phyloP scores from a whole-genome alignment of 2,888 invertebrate genomes.

The Mythimna loreyi region DNA sequence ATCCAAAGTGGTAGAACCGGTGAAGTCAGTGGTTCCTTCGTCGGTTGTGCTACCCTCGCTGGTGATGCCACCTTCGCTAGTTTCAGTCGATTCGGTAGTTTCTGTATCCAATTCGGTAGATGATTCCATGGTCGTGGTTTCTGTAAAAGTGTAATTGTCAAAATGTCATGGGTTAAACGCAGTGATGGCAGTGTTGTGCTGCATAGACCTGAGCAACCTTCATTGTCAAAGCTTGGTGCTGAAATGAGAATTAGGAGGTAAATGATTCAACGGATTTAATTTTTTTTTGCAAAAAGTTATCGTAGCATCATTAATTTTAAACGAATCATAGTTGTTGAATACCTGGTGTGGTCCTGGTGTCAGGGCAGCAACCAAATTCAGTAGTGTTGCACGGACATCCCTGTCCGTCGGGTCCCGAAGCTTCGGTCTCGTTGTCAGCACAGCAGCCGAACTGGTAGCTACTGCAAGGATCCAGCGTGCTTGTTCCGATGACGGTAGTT shows the following conservation, averaged over 20 bases:
- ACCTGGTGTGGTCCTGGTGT: conserved; percentile 92
- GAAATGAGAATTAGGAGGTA: not conserved
- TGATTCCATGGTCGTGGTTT: too few relatives aligned
- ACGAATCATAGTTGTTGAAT: conserved; percentile 31
- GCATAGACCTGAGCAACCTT: conserved; percentile 94
- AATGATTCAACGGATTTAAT: not conserved
- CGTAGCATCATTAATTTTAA: not conserved
- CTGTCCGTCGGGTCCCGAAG: conserved; percentile 92
- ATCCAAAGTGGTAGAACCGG: too few relatives aligned
- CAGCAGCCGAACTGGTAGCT: conserved; percentile 94
- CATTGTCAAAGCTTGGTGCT: conserved; percentile 93
- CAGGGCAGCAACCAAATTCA: conserved; percentile 94
- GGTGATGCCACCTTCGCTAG: too few relatives aligned
- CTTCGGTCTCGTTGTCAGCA: conserved; percentile 92
- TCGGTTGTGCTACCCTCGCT: too few relatives aligned
- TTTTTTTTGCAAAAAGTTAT: not conserved
- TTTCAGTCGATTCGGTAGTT: too few relatives aligned
- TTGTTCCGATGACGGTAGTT: conserved; percentile 21
- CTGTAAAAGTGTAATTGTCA: too few relatives aligned
- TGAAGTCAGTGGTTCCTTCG: too few relatives aligned
- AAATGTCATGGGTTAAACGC: too few relatives aligned
- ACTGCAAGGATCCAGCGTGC: conserved; percentile 81
- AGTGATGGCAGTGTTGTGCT: conserved; percentile 92
- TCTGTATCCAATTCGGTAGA: too few relatives aligned
- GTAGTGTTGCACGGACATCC: conserved; percentile 92